A percentile compares a stretch with the other conserved stretches of the same genome.
Evolutionary conservation across 2,797 vertebrate species (phyloP).

Genomic region (Podargus strigoides): DNA sequence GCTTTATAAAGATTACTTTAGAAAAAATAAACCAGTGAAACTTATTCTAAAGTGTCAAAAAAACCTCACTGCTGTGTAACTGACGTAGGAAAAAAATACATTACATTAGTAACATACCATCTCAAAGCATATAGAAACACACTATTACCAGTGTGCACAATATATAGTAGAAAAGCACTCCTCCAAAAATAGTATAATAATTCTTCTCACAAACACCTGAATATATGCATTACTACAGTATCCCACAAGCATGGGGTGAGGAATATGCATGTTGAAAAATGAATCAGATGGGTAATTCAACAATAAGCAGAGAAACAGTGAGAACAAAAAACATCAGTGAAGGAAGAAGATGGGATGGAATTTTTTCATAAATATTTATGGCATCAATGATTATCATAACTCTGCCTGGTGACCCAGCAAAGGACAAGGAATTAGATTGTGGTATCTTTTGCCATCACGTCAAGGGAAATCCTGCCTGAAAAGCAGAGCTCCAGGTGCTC

Average conservation of each 20-base stretch:
- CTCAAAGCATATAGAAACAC: neutral
- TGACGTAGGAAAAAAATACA: neutral
- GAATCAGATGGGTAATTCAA: neutral
- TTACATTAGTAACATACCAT: neutral
- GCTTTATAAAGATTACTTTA: neutral
- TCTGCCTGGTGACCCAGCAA: neutral
- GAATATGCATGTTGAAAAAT: neutral
- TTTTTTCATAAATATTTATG: neutral
- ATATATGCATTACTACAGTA: neutral
- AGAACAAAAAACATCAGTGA: neutral
- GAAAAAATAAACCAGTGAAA: neutral
- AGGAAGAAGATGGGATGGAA: neutral
- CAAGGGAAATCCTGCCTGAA: neutral
- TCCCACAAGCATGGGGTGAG: neutral
- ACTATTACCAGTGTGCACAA: neutral
- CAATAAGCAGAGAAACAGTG: neutral
- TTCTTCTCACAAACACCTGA: neutral
- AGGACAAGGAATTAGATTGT: neutral
- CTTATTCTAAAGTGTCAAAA: neutral
- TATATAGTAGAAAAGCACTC: neutral
- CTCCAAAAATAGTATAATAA: neutral
- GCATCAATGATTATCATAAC: neutral
- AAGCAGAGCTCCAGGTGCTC: neutral
- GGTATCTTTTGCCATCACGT: neutral
- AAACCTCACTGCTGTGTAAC: neutral